Evolutionary conservation across 2,113 vertebrate genomes (phyloP), one percentile per base, ranked within the genome.

Genomic region (Corythaeola cristata): DNA sequence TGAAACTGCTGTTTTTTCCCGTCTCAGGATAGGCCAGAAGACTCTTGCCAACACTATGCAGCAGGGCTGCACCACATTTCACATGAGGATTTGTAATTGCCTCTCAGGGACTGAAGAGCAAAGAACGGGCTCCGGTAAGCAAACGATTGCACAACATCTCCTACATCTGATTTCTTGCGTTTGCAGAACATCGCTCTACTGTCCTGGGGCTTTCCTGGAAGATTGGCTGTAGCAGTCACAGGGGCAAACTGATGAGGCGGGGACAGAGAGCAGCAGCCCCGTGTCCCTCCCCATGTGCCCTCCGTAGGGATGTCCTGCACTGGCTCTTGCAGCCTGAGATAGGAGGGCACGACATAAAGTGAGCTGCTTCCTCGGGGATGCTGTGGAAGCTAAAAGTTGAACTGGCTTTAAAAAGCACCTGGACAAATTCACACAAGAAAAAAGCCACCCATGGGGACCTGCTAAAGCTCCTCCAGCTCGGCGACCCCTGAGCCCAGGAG

Each of bases 271-370:
- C 26, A 67, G 52, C 53, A 64, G 55, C 49, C 73, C 59, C 1
- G 0, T 47, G 63, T 15, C 9, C 21, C 52, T 44, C 20, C 17
- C 19, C 2, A 2, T 1, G 1, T 23, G 9, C 27, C 22, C 16
- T 62, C 23, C 33, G 1, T 3, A 12, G 33, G 33, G 41, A 17
- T 62, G 55, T 71, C 79, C 45, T 37, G 22, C 26, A 15, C 33
- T 12, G 28, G 6, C 17, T 27, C 45, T 66, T 64, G 56, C 68
- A 75, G 73, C 16, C 68, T 63, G 44, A 32, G n/a, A 4, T 15
- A 1, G 0, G 28, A 73, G 37, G n/a, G 27, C 60, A 26, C 8
- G 62, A 19, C 8, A 0, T 3, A 32, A 30, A 59, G 22, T 52
- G 12, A 8, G 14, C 30, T 23, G n/a, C 62, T 8, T 26, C 64